Evolutionary conservation across 2,888 invertebrate species (phyloP).

Genomic region (Microdon myrmicae): DNA sequence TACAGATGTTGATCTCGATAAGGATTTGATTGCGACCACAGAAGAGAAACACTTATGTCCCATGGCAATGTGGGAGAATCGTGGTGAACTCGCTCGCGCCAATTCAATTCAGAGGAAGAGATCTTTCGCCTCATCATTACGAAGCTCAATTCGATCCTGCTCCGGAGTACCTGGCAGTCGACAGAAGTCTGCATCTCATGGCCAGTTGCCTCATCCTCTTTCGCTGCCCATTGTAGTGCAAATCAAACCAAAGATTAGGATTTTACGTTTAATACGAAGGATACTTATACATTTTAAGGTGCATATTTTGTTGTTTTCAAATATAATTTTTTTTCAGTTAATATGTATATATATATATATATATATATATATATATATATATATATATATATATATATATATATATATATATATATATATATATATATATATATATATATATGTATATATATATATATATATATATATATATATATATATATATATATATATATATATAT

Average conservation of each 20-base stretch:
- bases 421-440: too few relatives aligned
- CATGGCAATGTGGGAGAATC: constrained; percentile 7
- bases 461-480: too few relatives aligned
- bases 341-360: too few relatives aligned
- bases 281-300: constrained; percentile 59
- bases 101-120: constrained; percentile 27
- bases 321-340: neutral
- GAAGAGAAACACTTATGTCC: constrained; percentile 19
- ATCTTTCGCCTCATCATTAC: constrained; percentile 22
- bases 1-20: constrained; percentile 62
- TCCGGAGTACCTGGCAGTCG: constrained; percentile 13
- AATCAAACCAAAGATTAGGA: constrained; percentile 59
- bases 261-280: constrained; percentile 58
- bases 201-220: constrained; percentile 42
- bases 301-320: constrained; percentile 26
- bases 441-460: too few relatives aligned
- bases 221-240: constrained; percentile 53
- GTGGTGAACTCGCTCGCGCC: neutral
- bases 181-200: constrained; percentile 39
- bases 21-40: constrained; percentile 54
- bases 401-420: too few relatives aligned
- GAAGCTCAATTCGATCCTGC: constrained; percentile 31
- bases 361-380: too few relatives aligned
- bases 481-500: too few relatives aligned
- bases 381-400: too few relatives aligned